These are phyloP conservation scores for Maconellicoccus hirsutus DNA, from an alignment of 1,140 invertebrate species.

Conservation along the genomic window DNA sequence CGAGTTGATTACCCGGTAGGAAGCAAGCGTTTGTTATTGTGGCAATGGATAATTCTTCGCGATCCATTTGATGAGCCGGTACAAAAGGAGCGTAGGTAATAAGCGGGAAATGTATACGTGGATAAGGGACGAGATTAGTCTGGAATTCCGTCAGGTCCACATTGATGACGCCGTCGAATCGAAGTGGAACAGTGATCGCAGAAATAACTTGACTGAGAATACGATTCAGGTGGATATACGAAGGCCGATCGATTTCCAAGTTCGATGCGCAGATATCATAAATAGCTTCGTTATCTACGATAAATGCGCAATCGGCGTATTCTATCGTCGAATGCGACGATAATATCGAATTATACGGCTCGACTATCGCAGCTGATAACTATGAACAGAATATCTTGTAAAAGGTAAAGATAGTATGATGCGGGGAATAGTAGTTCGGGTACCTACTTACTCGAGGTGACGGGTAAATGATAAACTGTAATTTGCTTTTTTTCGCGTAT, in stretches of 20 bases:
- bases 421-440: neutral
- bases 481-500: constrained; percentile 65
- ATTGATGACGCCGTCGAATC: constrained; percentile 51
- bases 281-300: constrained; percentile 63
- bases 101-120: constrained; percentile 50
- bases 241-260: constrained; percentile 44
- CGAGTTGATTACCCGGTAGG: constrained; percentile 23
- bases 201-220: constrained; percentile 43
- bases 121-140: constrained; percentile 52
- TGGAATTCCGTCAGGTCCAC: constrained; percentile 56
- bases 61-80: constrained; percentile 67
- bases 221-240: constrained; percentile 47
- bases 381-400: constrained; percentile 28
- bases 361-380: constrained; percentile 76
- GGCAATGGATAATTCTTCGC: constrained; percentile 57
- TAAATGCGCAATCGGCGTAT: constrained; percentile 77
- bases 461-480: constrained; percentile 82
- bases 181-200: constrained; percentile 42
- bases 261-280: constrained; percentile 51
- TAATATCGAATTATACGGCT: constrained; percentile 79
- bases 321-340: constrained; percentile 68
- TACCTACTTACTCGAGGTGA: constrained; percentile 53
- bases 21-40: constrained; percentile 31
- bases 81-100: constrained; percentile 71
- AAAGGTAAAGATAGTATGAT: neutral